Conservation (phyloP, 2,797 vertebrate species). For the Meriones psammophilus region DNA sequence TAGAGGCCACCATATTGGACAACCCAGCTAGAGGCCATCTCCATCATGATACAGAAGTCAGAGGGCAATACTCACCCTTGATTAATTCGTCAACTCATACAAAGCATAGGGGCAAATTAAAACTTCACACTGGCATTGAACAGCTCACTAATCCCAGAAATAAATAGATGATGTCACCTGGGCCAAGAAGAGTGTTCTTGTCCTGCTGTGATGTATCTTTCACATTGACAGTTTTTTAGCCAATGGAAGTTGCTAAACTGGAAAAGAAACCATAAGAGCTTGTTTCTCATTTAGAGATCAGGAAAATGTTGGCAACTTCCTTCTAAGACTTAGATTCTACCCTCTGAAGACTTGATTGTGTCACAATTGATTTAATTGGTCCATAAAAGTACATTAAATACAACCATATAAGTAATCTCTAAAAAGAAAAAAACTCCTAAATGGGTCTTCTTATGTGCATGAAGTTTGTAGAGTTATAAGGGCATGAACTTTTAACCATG, state of each 20-base stretch:
- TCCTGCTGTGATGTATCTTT: too few species aligned
- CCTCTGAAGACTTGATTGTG: background rate
- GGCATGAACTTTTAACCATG: conserved; percentile 17
- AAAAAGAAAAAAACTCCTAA: background rate
- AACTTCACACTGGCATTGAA: background rate
- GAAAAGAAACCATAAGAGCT: background rate
- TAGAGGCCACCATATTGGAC: background rate
- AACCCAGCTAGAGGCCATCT: background rate
- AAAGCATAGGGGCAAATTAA: background rate
- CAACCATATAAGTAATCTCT: background rate
- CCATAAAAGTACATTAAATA: background rate
- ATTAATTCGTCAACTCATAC: background rate
- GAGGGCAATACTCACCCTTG: accelerated
- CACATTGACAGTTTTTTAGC: background rate
- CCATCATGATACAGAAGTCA: background rate
- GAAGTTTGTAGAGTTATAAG: conserved; percentile 39
- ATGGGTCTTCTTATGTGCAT: background rate
- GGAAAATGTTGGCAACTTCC: background rate
- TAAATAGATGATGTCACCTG: background rate
- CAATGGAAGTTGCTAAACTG: background rate
- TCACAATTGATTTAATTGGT: conserved; percentile 30
- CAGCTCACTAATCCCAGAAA: background rate
- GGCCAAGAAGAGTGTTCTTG: background rate
- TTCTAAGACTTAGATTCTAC: background rate
- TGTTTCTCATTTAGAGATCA: conserved; percentile 45